Percentiles rank a stretch among this genome's conserved stretches.
These are phyloP conservation scores for Drosophila dunni DNA, from an alignment of 1,140 invertebrate species.

Conservation along the genomic window DNA sequence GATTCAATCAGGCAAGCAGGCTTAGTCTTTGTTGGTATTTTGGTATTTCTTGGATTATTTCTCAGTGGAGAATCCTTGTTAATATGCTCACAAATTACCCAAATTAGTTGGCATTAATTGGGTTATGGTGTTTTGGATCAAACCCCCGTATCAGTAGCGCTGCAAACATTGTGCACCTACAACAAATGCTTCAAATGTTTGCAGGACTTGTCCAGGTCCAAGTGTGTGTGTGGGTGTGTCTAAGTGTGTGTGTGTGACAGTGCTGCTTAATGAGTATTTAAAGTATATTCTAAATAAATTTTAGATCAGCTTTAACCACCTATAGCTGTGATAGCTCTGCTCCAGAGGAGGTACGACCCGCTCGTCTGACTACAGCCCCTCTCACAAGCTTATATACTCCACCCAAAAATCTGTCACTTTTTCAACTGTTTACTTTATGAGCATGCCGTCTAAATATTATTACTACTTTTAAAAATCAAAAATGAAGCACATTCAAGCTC, in stretches of 20 bases:
- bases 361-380: too few species aligned
- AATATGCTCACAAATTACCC: conserved; percentile 20
- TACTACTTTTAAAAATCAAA: too few species aligned
- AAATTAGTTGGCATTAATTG: conserved; percentile 28
- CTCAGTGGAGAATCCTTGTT: neutral
- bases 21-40: neutral
- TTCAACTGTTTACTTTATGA: too few species aligned
- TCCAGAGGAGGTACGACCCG: too few species aligned
- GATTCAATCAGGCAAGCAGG: conserved; percentile 19
- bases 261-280: neutral
- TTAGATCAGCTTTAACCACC: too few species aligned
- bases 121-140: neutral
- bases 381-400: too few species aligned
- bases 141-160: neutral
- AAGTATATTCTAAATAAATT: too few species aligned
- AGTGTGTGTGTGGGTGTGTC: conserved; percentile 12
- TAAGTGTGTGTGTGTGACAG: neutral
- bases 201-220: conserved; percentile 5
- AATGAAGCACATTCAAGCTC: too few species aligned
- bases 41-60: too few species aligned
- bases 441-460: too few species aligned
- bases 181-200: conserved; percentile 5
- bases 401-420: too few species aligned
- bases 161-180: conserved; percentile 22
- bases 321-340: too few species aligned